These are phyloP conservation scores for Frieseomelitta varia DNA, from an alignment of 1,140 invertebrate genomes.

Conservation along the genomic window DNA sequence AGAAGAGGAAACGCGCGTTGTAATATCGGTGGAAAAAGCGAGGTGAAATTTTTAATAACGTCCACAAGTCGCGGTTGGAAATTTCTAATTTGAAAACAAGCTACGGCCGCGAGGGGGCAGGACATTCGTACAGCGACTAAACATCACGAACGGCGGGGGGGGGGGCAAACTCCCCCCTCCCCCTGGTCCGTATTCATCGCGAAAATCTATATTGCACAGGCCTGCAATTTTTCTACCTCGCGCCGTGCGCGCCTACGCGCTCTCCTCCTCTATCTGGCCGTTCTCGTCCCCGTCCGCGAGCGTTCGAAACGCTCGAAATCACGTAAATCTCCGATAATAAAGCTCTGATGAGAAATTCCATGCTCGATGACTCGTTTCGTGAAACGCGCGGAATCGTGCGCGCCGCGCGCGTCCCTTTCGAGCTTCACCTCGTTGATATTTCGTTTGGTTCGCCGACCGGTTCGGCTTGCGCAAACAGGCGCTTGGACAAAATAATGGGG, in stretches of 20 bases:
- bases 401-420: background rate
- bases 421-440: background rate
- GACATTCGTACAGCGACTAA: conserved; percentile 32
- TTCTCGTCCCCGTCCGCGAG: background rate
- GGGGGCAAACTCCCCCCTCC: too few species aligned
- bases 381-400: background rate
- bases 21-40: conserved; percentile 22
- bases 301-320: conserved; percentile 25
- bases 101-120: conserved; percentile 1
- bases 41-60: conserved; percentile 46
- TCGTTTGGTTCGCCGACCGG: background rate
- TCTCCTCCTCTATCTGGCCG: background rate
- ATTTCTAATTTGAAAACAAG: conserved; percentile 55
- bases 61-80: conserved; percentile 30
- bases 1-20: background rate
- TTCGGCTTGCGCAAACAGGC: background rate
- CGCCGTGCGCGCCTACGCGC: background rate
- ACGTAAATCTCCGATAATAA: conserved; percentile 41
- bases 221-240: conserved; percentile 48
- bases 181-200: conserved; percentile 27
- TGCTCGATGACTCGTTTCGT: background rate
- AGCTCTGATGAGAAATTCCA: conserved; percentile 27
- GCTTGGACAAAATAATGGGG: too few species aligned
- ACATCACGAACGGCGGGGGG: conserved; percentile 21
- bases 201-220: conserved; percentile 54